Evolutionary conservation across 2,888 invertebrate species (phyloP), one percentile per base, ranked within the genome.

Genomic region (Hartigia nigra): DNA sequence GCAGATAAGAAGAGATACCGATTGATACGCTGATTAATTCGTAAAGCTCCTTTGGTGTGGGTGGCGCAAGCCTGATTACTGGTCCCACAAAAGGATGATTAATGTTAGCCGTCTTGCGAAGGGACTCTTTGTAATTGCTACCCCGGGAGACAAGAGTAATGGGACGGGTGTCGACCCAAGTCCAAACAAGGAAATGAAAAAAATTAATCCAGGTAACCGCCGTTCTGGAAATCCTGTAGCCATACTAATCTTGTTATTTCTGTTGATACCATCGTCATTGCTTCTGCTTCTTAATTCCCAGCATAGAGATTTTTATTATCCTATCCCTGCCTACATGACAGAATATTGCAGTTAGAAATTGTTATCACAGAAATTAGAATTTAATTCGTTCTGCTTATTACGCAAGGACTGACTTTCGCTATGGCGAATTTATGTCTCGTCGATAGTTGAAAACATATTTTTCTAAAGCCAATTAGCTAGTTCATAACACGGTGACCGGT

Each of bases 51-150:
- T 31, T 74, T 77, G 32, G 74, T 55, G 77, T 74, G n/a, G 74
- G 74, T 74, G 39, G 14, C 55, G 31, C 4, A 55, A 55, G 69
- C 74, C 74, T 74, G 78, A 69, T 74, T 77, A 79, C 72, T 74
- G 70, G 74, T 55, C 76, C 78, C 78, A 85, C 82, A 82, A 86
- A 85, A 81, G 81, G 77, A 85, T 84, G 86, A 86, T 84, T 76
- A 76, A 85, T 85, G 82, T 74, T 74, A 31, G 36, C 32, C 77
- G 37, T 12, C 37, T n/a, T 14, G n/a, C 23, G 37, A 37, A 70
- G 72, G 77, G 77, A 77, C 72, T 77, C 37, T 74, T 34, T 69
- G 37, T 69, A 76, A 70, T 70, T 31, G 36, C 70, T 55, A 78
- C 78, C 74, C 75, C 70, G 78, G 75, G 37, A 36, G 70, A 75